A percentile compares a stretch with the other conserved stretches of the same genome.
Evolutionary conservation across 1,140 invertebrate species (phyloP).

Genomic region (Drosophila chauvacae): DNA sequence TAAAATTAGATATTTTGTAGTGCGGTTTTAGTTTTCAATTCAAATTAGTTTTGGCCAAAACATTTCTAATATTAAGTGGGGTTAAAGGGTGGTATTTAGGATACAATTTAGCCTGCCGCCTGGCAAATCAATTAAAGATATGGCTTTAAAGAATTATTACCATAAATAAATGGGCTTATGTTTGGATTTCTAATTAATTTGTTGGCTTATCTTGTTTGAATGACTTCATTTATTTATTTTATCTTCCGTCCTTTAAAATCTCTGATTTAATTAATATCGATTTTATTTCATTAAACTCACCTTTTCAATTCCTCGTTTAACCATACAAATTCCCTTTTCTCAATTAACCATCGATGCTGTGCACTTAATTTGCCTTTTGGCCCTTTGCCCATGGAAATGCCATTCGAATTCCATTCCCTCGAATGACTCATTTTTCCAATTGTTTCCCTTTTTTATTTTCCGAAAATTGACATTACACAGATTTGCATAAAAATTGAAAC

Average conservation of each 20-base stretch:
- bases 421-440: slow-evolving; percentile 45
- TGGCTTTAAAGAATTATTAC: neutral
- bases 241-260: neutral
- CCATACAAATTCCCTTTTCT: slow-evolving; percentile 29
- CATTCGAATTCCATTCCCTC: slow-evolving; percentile 36
- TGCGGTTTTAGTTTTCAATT: slow-evolving; percentile 53
- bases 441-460: slow-evolving; percentile 10
- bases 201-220: neutral
- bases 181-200: slow-evolving; percentile 4
- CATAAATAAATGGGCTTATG: neutral
- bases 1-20: slow-evolving; percentile 49
- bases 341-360: slow-evolving; percentile 27
- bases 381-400: slow-evolving; percentile 25
- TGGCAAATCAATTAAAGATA: slow-evolving; percentile 25
- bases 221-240: neutral
- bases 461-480: slow-evolving; percentile 38
- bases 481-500: slow-evolving; percentile 47
- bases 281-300: slow-evolving; percentile 28
- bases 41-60: slow-evolving; percentile 16
- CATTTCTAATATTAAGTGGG: neutral
- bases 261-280: neutral
- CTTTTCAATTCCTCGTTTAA: slow-evolving; percentile 16
- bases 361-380: slow-evolving; percentile 42
- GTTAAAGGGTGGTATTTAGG: slow-evolving; percentile 4
- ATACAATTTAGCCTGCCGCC: neutral